Base-by-base conservation (phyloP, 2,888 invertebrate species). In the Galeopsomyia nigrocyanea region DNA sequence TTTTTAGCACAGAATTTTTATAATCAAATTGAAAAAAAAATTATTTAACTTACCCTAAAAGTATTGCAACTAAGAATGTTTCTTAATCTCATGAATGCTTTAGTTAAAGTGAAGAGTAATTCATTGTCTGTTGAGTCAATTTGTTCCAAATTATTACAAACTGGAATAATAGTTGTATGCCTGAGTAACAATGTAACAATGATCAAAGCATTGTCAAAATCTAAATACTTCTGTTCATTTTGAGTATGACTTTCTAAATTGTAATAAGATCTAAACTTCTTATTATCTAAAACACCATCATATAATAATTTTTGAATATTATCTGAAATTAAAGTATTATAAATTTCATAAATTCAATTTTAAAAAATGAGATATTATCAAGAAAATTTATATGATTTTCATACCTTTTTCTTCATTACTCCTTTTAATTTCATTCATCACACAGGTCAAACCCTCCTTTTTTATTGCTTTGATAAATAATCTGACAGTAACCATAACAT, bases 251-350 rank as follows among this genome's bases (percentile, higher is more conserved):
- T 19, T 21, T 10, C 46, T 63, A 69, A 57, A 69, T 22, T 69
- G 39, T 46, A 69, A 13, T 31, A 21, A 58, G 39, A 49, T 60
- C 17, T 17, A 53, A 70, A 89, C 70, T 82, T 82, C 10, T 80
- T 70, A 6, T 88, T 87, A 50, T 80, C 64, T 75, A 86, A 84
- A 26, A 77, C 79, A 21, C 80, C 81, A 74, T 82, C 78, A 0
- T 75, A 70, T n/a, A 77, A 79, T 66, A 86, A 84, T 21, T 84
- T 84, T 70, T 77, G 82, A 3, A 76, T 81, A n/a, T 77, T 77
- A 79, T 83, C 84, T 82, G 49, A 63, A 79, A 77, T n/a, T 46
- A 53, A 47, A 17, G 19, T 22, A 14, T 13, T 31, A 60, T n/a
- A n/a, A n/a, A n/a, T n/a, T n/a, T n/a, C n/a, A n/a, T n/a, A n/a